These are phyloP conservation scores for Colius striatus DNA, from an alignment of 2,113 vertebrate species.

Conservation along the genomic window DNA sequence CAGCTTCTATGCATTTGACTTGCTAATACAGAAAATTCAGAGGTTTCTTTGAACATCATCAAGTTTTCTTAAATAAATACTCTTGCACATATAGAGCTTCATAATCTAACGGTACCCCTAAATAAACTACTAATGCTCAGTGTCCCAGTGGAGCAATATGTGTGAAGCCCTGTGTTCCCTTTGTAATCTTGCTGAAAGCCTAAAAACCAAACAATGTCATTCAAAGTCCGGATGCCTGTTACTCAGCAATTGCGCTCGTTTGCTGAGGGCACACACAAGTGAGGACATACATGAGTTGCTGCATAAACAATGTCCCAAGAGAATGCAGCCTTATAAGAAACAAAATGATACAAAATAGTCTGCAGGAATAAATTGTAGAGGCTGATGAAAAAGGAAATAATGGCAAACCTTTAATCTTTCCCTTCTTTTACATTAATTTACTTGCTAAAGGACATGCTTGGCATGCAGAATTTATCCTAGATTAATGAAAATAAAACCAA, in stretches of 20 bases:
- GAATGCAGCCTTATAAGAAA: background rate
- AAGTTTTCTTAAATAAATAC: slow-evolving; percentile 42
- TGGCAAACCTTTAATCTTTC: background rate
- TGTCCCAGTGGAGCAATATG: slow-evolving; percentile 31
- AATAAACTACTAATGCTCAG: slow-evolving; percentile 27
- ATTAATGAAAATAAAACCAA: background rate
- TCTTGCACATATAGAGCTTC: background rate
- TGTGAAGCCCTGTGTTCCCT: background rate
- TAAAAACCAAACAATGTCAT: slow-evolving; percentile 34
- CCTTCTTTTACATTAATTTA: background rate
- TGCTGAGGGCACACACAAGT: background rate
- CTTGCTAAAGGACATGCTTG: background rate
- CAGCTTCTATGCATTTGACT: background rate
- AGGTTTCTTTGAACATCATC: background rate
- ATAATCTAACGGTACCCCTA: slow-evolving; percentile 28
- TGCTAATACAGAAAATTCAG: background rate
- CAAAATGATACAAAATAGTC: slow-evolving; percentile 12
- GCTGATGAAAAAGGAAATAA: background rate
- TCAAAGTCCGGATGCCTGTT: slow-evolving; percentile 31
- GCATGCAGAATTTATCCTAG: background rate
- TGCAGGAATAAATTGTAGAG: background rate
- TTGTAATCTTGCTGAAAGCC: slow-evolving; percentile 50
- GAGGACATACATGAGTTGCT: background rate
- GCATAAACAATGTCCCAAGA: slow-evolving; percentile 18
- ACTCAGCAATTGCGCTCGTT: background rate